A percentile compares a stretch with the other conserved stretches of the same genome.
Evolutionary conservation across 1,140 invertebrate species (phyloP).

Genomic region (Trypoxylus dichotomus): DNA sequence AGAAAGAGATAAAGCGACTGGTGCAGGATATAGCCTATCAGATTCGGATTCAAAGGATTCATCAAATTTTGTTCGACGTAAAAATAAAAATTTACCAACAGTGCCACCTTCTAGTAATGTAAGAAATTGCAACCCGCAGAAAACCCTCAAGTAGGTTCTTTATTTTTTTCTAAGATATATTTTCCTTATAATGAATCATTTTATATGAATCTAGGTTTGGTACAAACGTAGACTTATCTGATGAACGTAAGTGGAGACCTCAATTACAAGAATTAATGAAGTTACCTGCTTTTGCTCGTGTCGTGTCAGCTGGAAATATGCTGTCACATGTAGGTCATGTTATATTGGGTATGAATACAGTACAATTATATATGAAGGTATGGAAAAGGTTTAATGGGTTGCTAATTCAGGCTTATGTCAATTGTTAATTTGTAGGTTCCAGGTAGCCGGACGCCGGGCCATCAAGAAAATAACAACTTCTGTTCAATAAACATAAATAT

Average conservation of each 20-base stretch:
- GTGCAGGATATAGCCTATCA: constrained; percentile 66
- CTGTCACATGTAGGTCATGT: constrained; percentile 97
- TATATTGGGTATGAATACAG: constrained; percentile 99
- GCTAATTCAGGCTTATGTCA: neutral
- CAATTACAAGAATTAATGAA: constrained; percentile 96
- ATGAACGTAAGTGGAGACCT: constrained; percentile 92
- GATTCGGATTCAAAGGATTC: constrained; percentile 88
- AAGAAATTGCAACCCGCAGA: constrained; percentile 56
- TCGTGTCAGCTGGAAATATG: constrained; percentile 97
- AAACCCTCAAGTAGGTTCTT: constrained; percentile 62
- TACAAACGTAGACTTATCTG: constrained; percentile 99
- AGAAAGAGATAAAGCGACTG: constrained; percentile 78
- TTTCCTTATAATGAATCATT: neutral
- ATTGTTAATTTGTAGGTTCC: constrained; percentile 65
- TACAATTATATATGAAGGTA: constrained; percentile 98
- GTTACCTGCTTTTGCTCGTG: constrained; percentile 93
- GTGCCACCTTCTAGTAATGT: constrained; percentile 41
- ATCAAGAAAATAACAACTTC: constrained; percentile 99
- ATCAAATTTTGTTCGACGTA: constrained; percentile 62
- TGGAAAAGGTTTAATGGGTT: constrained; percentile 1
- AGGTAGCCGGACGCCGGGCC: constrained; percentile 91
- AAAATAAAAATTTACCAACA: constrained; percentile 58
- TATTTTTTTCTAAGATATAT: neutral
- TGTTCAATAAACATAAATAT: constrained; percentile 99
- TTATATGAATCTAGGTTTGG: constrained; percentile 75